A percentile compares a stretch with the other conserved stretches of the same genome.
These are phyloP conservation scores for Toxotes chatareus DNA, from an alignment of 2,113 vertebrate genomes.

Conservation along the genomic window DNA sequence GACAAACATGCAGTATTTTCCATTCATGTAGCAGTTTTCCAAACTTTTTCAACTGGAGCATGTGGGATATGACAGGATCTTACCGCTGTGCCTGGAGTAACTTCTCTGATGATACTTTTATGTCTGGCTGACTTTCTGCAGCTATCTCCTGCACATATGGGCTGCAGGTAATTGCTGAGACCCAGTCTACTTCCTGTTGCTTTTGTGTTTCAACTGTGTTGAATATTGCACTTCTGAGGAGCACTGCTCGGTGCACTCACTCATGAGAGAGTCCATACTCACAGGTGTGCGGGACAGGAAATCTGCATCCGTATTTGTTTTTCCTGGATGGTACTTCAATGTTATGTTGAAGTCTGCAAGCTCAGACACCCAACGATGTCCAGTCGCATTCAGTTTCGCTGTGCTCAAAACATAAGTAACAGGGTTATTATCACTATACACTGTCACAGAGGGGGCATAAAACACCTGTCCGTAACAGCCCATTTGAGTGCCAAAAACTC, in stretches of 20 bases:
- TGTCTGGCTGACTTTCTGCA: neutral
- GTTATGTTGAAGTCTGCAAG: constrained; percentile 19
- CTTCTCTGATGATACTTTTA: neutral
- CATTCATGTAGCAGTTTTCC: neutral
- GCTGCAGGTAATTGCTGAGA: constrained; percentile 4
- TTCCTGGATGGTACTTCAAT: constrained; percentile 2
- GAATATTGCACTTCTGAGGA: neutral
- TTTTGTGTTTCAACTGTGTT: no score
- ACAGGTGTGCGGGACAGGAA: neutral
- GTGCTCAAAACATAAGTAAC: constrained; percentile 12
- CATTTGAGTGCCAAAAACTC: constrained; percentile 1
- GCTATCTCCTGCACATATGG: neutral
- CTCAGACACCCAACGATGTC: constrained; percentile 27
- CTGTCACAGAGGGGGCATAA: constrained; percentile 13
- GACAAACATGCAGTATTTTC: neutral
- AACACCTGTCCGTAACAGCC: constrained; percentile 14
- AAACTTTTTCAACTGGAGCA: neutral
- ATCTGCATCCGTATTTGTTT: neutral
- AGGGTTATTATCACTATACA: constrained; percentile 30
- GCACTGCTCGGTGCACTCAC: constrained; percentile 3
- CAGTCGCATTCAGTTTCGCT: constrained; percentile 4
- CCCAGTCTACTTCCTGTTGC: no score
- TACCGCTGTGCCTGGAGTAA: neutral
- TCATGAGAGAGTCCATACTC: constrained; percentile 10
- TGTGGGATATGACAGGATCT: neutral